phyloP scores from a whole-genome alignment of 1,140 invertebrate species.

The Drosophila fuyamai region DNA sequence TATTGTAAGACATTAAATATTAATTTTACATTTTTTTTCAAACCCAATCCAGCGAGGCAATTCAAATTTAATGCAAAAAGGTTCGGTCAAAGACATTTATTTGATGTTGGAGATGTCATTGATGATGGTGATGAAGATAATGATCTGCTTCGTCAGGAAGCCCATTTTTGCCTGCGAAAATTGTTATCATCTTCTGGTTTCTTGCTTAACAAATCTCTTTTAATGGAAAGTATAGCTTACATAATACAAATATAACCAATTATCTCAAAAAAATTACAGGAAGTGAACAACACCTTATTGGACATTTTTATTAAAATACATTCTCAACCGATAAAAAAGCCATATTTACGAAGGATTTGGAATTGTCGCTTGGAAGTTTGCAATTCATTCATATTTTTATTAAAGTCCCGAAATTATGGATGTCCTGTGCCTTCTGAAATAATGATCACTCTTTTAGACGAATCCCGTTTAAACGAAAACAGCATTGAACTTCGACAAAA shows the following conservation, averaged over 20 bases:
- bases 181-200: constrained; percentile 42
- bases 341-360: constrained; percentile 6
- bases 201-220: constrained; percentile 21
- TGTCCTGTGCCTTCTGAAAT: constrained; percentile 27
- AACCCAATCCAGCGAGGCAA: neutral
- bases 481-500: constrained; percentile 18
- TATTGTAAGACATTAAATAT: neutral
- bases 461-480: constrained; percentile 15
- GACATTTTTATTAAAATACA: constrained; percentile 33
- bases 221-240: constrained; percentile 42
- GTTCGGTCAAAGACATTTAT: neutral
- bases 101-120: neutral
- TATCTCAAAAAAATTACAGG: constrained; percentile 16
- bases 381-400: constrained; percentile 22
- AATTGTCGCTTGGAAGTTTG: constrained; percentile 29
- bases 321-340: constrained; percentile 1
- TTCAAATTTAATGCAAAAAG: neutral
- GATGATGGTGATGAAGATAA: neutral
- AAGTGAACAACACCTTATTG: constrained; percentile 37
- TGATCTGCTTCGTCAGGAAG: constrained; percentile 12
- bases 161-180: constrained; percentile 32
- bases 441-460: constrained; percentile 35
- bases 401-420: constrained; percentile 25
- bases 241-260: neutral
- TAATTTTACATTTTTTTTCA: neutral